Conservation (phyloP, 2,888 invertebrate species). For the Luperina testacea region DNA sequence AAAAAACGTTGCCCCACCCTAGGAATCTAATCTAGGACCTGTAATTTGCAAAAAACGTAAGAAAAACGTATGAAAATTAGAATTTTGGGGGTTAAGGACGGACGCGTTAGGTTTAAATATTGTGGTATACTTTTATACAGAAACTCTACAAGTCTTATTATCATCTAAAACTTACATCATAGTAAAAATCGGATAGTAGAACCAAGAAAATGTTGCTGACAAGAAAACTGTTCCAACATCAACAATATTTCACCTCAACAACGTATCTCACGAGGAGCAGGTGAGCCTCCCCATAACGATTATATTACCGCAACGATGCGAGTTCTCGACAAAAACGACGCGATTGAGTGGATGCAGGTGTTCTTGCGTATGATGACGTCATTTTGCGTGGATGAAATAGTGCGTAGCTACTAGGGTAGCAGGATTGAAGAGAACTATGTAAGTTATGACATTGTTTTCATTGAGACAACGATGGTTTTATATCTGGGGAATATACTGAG, state of each 20-base stretch:
- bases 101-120: background rate
- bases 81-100: too few relatives aligned
- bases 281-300: slow-evolving; percentile 43
- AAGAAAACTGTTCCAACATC: slow-evolving; percentile 16
- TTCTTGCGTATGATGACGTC: slow-evolving; percentile 37
- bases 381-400: slow-evolving; percentile 48
- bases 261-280: slow-evolving; percentile 34
- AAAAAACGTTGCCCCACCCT: too few relatives aligned
- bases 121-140: background rate
- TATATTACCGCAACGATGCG: slow-evolving; percentile 28
- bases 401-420: slow-evolving; percentile 28
- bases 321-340: slow-evolving; percentile 42
- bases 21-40: too few relatives aligned
- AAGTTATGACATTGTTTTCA: background rate
- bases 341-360: slow-evolving; percentile 53
- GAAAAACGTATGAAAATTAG: too few relatives aligned
- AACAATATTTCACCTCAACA: slow-evolving; percentile 17
- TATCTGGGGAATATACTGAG: background rate
- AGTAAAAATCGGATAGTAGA: background rate
- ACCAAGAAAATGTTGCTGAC: background rate
- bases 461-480: background rate
- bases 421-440: slow-evolving; percentile 7
- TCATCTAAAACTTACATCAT: background rate
- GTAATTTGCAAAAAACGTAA: too few relatives aligned
- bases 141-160: background rate